Evolutionary conservation across 2,888 invertebrate genomes (phyloP).

Genomic region (Phortica magna): DNA sequence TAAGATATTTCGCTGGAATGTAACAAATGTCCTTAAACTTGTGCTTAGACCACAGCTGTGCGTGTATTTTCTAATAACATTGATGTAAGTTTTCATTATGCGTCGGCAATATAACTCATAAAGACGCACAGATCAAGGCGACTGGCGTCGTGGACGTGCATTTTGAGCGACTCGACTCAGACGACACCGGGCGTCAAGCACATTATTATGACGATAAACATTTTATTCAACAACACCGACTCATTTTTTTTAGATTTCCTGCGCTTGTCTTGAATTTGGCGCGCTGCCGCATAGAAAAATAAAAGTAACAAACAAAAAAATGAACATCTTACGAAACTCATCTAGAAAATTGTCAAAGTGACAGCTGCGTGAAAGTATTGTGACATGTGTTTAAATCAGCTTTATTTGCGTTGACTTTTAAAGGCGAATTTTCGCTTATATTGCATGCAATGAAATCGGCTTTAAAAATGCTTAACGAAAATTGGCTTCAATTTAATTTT

Average conservation of each 20-base stretch:
- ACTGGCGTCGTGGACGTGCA: background rate
- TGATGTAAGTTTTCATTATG: constrained; percentile 70
- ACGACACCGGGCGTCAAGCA: constrained; percentile 18
- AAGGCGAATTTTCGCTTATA: background rate
- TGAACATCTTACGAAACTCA: constrained; percentile 65
- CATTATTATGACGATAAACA: constrained; percentile 27
- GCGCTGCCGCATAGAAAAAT: background rate
- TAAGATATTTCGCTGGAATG: background rate
- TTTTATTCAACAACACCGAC: background rate
- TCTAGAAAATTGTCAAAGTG: constrained; percentile 73
- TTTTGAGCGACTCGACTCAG: background rate
- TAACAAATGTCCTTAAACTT: constrained; percentile 28
- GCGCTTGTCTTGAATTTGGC: background rate
- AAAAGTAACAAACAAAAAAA: constrained; percentile 38
- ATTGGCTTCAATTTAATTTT: constrained; percentile 34
- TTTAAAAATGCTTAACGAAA: background rate
- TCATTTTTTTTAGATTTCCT: constrained; percentile 5
- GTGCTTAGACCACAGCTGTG: constrained; percentile 55
- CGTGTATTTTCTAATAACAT: constrained; percentile 63
- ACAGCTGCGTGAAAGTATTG: constrained; percentile 71
- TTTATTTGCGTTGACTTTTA: constrained; percentile 54
- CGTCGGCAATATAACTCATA: constrained; percentile 41
- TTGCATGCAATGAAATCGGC: background rate
- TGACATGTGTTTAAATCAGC: constrained; percentile 73
- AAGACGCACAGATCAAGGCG: constrained; percentile 13